A percentile compares a stretch with the other conserved stretches of the same genome.
Conservation (phyloP, 1,140 invertebrate genomes). For the Nylanderia fulva region DNA sequence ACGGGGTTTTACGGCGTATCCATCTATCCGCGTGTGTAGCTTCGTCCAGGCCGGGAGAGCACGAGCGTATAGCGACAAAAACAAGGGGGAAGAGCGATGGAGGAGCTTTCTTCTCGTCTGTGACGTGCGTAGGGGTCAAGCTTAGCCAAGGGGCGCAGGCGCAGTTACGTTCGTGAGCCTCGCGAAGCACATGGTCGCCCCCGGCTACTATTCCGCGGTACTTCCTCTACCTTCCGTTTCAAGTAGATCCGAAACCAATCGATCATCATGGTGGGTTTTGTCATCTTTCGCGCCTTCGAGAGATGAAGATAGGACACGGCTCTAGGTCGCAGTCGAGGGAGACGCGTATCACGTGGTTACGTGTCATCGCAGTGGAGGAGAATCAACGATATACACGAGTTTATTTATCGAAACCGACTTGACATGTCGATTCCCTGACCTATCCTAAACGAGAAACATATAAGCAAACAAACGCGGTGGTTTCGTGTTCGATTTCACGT, state of each 20-base stretch:
- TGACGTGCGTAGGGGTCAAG: slow-evolving; percentile 80
- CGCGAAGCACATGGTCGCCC: slow-evolving; percentile 83
- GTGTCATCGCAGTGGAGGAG: too few species aligned
- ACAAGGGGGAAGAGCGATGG: slow-evolving; percentile 45
- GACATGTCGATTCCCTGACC: slow-evolving; percentile 30
- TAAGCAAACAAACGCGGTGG: slow-evolving; percentile 26
- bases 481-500: slow-evolving; percentile 7
- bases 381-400: not conserved
- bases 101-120: slow-evolving; percentile 62
- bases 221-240: slow-evolving; percentile 59
- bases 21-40: slow-evolving; percentile 67
- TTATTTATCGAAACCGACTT: not conserved
- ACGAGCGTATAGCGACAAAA: slow-evolving; percentile 27
- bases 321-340: too few species aligned
- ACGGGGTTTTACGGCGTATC: slow-evolving; percentile 77
- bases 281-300: slow-evolving; percentile 6
- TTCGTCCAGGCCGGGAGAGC: slow-evolving; percentile 18
- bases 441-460: slow-evolving; percentile 28
- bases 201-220: slow-evolving; percentile 73
- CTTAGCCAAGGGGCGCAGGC: slow-evolving; percentile 81
- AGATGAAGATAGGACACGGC: not conserved
- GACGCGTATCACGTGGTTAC: too few species aligned
- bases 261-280: slow-evolving; percentile 70
- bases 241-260: slow-evolving; percentile 64
- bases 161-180: slow-evolving; percentile 81